Evolutionary conservation across 2,888 invertebrate genomes (phyloP).

Genomic region (Itoplectis maculator): DNA sequence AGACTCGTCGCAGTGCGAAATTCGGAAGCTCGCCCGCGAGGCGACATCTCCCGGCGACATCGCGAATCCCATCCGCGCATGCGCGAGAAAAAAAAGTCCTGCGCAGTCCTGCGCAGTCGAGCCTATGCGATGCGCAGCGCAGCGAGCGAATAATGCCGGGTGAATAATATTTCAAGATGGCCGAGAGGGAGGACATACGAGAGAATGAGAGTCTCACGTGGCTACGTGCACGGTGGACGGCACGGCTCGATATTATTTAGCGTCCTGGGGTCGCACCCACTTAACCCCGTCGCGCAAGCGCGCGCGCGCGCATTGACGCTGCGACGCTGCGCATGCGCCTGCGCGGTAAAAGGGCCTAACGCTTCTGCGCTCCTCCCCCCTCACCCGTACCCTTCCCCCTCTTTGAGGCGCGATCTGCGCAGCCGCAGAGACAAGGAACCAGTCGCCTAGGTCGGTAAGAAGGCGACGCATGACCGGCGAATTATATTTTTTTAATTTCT

Average conservation of each 20-base stretch:
- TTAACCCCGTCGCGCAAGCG: constrained; percentile 78
- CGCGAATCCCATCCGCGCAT: too few relatives aligned
- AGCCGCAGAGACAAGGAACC: constrained; percentile 81
- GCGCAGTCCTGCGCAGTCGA: too few relatives aligned
- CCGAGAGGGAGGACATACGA: background rate
- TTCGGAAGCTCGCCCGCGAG: too few relatives aligned
- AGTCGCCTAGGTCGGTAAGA: constrained; percentile 79
- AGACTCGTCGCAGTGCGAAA: too few relatives aligned
- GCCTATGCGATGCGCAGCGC: too few relatives aligned
- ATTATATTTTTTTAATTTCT: too few relatives aligned
- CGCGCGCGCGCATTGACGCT: constrained; percentile 73
- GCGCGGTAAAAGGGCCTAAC: constrained; percentile 29
- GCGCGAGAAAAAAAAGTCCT: too few relatives aligned
- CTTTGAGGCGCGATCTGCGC: too few relatives aligned
- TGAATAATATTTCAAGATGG: constrained; percentile 69
- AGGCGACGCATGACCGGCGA: constrained; percentile 77
- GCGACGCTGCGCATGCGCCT: constrained; percentile 64
- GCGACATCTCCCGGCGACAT: too few relatives aligned
- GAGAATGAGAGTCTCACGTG: constrained; percentile 65
- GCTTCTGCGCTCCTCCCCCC: too few relatives aligned
- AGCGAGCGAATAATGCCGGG: constrained; percentile 64
- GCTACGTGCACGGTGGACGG: constrained; percentile 78
- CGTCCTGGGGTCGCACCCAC: constrained; percentile 83
- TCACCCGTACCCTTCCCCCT: too few relatives aligned
- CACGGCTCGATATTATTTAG: constrained; percentile 83